Base-by-base conservation (phyloP, 2,113 vertebrate species). In the Campylomormyrus numenius region DNA sequence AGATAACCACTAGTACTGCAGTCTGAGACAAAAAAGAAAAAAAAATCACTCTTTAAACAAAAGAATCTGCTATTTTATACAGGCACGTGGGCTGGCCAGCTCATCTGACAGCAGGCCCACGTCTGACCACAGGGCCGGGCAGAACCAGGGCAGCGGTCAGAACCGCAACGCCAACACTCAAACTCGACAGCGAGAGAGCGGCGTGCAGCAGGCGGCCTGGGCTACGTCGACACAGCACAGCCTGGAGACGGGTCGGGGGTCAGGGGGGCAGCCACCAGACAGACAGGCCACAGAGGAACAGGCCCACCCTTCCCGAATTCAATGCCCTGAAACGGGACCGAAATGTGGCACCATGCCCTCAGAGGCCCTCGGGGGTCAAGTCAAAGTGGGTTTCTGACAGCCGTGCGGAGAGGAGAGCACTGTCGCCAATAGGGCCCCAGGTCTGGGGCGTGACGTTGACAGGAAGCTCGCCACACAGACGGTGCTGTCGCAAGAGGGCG, bases 1-100 rank as follows among this genome's bases (percentile, higher is more conserved):
- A 88, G 91, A 85, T 92, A 80, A 89, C 94, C 93, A 91, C 93
- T 94, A 62, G 88, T 80, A 90, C 88, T 42, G 90, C 91, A 15
- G 66, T 77, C 58, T 53, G 70, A 91, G 49, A 53, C 50, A 46
- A 66, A 66, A 35, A 66, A 21, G 6, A 27, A 24, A 49, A 35
- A 74, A 48, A 46, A 85, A 85, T 4, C 1, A 49, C 42, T 21
- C 39, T 35, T 77, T 77, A 35, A 77, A 77, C 31, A 39, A 42
- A 77, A 77, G 74, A 77, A 77, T 77, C 74, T 15, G 11, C 66
- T 70, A 31, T 70, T 49, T 85, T 42, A 87, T 17, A 87, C 46
- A n/a, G 8, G 21, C 19, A 85, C 0, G 3, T 1, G 11, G 24
- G 8, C 45, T n/a, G 6, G 48, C 4, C 45, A 50, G 13, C 45